Evolutionary conservation across 2,113 vertebrate species (phyloP), one percentile per base, ranked within the genome.

Genomic region (Sylvietta virens): DNA sequence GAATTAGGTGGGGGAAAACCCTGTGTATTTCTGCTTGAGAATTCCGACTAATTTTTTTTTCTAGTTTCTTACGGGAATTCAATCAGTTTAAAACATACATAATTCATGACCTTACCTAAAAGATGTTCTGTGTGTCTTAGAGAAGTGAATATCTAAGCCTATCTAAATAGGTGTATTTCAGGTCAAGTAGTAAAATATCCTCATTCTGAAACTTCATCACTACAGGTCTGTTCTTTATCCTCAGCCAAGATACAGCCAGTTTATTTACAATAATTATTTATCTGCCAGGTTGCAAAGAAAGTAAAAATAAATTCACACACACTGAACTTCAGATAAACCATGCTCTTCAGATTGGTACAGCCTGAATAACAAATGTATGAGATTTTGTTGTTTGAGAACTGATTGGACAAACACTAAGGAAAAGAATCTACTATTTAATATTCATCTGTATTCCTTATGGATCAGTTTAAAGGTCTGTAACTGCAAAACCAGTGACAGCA

Each of bases 1-100:
- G 7, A 53, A 58, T 66, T 40, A 57, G 72, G 8, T 28, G 7
- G 5, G 15, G 1, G 13, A 64, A 66, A 37, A 26, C 0, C 0
- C 1, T 21, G 6, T 50, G 4, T 9, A 28, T 70, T 78, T 91
- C 40, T 73, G 28, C 8, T 30, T 45, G 10, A 91, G 10, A 87
- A 23, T 20, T 53, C 48, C 12, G 17, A 67, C 4, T 15, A 20
- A 10, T 7, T 7, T 18, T 20, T 30, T 31, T 31, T 40, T 3
- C n/a, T 42, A 0, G 2, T 64, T 81, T 64, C 22, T 70, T 33
- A 2, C 3, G 39, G 40, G 5, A 80, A 62, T 13, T 69, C 5
- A 26, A 37, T 53, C 23, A 42, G 7, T 56, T 58, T 47, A 57
- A 86, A 72, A 56, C 42, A 69, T 14, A 0, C 6, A 28, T 69